Evolutionary conservation across 2,888 invertebrate genomes (phyloP).

Genomic region (Auanema sp.): DNA sequence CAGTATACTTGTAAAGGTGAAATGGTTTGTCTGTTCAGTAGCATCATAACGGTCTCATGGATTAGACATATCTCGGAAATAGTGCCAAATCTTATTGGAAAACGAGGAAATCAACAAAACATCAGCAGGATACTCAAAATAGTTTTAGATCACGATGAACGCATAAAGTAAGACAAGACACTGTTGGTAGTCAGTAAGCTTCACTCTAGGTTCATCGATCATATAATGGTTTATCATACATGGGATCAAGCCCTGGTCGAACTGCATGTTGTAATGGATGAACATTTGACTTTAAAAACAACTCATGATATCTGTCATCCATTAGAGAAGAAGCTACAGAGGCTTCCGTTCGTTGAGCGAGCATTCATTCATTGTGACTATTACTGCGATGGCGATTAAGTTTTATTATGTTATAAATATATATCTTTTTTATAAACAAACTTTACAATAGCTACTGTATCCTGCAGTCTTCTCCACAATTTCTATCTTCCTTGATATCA

Average conservation of each 20-base stretch:
- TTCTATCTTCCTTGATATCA: no score
- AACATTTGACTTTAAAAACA: conserved; percentile 64
- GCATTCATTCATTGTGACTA: conserved; percentile 59
- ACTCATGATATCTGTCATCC: conserved; percentile 66
- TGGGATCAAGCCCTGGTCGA: conserved; percentile 65
- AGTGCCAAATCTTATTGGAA: conserved; percentile 58
- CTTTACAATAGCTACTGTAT: no score
- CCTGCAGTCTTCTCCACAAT: no score
- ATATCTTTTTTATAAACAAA: no score
- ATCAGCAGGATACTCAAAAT: conserved; percentile 58
- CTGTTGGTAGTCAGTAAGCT: no score
- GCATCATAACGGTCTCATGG: conserved; percentile 59
- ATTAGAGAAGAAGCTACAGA: conserved; percentile 66
- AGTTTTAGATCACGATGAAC: conserved; percentile 58
- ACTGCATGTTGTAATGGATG: conserved; percentile 65
- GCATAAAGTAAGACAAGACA: conserved; percentile 48
- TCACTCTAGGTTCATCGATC: conserved; percentile 66
- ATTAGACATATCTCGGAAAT: conserved; percentile 55
- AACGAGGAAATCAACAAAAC: conserved; percentile 53
- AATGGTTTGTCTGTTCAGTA: conserved; percentile 38
- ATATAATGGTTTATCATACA: conserved; percentile 68
- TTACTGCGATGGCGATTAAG: conserved; percentile 53
- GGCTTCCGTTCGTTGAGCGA: conserved; percentile 53
- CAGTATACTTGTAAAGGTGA: no score
- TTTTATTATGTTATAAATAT: not conserved